Conservation (phyloP, 2,797 vertebrate species). For the Sebastes hopkinsi region DNA sequence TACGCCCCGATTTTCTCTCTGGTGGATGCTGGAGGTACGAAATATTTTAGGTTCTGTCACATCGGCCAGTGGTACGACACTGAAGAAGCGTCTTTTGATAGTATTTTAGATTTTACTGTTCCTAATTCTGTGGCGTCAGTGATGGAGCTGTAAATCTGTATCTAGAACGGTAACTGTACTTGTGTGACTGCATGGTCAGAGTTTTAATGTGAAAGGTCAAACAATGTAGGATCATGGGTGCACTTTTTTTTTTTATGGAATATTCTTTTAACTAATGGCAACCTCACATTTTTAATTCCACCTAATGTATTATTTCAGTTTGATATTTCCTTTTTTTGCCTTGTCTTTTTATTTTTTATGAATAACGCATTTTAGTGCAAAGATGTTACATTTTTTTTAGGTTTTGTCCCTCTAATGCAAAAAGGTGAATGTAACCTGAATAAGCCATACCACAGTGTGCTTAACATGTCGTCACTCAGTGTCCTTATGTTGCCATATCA, state of each 20-base stretch:
- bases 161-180: slow-evolving; percentile 38
- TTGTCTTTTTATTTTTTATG: slow-evolving; percentile 4
- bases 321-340: background rate
- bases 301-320: slow-evolving; percentile 29
- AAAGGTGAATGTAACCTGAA: slow-evolving; percentile 79
- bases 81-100: background rate
- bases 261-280: slow-evolving; percentile 16
- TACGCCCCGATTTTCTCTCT: background rate
- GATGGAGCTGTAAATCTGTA: slow-evolving; percentile 41
- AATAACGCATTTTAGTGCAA: slow-evolving; percentile 25
- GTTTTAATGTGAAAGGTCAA: slow-evolving; percentile 62
- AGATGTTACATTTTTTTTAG: background rate
- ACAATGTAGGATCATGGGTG: slow-evolving; percentile 11
- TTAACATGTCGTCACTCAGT: slow-evolving; percentile 68
- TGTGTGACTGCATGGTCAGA: slow-evolving; percentile 63
- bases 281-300: slow-evolving; percentile 15
- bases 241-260: background rate
- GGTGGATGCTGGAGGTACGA: background rate
- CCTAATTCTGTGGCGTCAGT: slow-evolving; percentile 21
- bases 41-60: slow-evolving; percentile 1
- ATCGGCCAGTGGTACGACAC: slow-evolving; percentile 17
- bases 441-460: slow-evolving; percentile 80
- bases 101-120: slow-evolving; percentile 35
- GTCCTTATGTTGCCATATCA: slow-evolving; percentile 69
- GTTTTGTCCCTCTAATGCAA: slow-evolving; percentile 50